Evolutionary conservation across 2,888 invertebrate genomes (phyloP).

Genomic region (Scaptomyza caliginosa): DNA sequence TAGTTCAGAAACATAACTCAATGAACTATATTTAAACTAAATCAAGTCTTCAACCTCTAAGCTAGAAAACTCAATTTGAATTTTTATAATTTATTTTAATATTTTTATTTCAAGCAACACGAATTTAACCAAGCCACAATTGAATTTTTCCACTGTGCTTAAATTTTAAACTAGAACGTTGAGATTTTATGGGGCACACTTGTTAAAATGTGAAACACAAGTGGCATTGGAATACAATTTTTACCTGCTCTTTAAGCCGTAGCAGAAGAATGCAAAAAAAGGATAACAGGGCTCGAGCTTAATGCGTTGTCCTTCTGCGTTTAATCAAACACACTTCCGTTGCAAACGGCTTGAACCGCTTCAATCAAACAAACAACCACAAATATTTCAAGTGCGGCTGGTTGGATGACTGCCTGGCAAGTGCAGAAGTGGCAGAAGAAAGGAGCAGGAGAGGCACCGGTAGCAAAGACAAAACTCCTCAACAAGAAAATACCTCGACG

Average conservation of each 20-base stretch:
- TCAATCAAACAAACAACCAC: constrained; percentile 79
- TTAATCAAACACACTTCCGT: constrained; percentile 78
- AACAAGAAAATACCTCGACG: constrained; percentile 74
- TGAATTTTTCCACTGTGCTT: too few species aligned
- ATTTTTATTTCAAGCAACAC: too few species aligned
- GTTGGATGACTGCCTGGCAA: constrained; percentile 66
- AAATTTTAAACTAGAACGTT: background rate
- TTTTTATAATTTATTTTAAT: too few species aligned
- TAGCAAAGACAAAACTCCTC: constrained; percentile 75
- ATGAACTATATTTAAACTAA: too few species aligned
- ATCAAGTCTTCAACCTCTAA: too few species aligned
- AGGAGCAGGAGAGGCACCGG: constrained; percentile 7
- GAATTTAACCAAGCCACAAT: too few species aligned
- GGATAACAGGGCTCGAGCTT: constrained; percentile 25
- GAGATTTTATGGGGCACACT: constrained; percentile 11
- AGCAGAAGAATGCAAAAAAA: constrained; percentile 20
- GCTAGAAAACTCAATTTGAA: too few species aligned
- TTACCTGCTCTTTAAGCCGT: constrained; percentile 65
- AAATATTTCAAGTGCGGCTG: constrained; percentile 76
- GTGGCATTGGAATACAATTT: constrained; percentile 2
- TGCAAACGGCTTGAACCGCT: constrained; percentile 78
- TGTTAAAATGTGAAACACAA: background rate
- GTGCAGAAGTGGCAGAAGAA: constrained; percentile 41
- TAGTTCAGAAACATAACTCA: too few species aligned
- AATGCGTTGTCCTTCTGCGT: constrained; percentile 70